phyloP scores from a whole-genome alignment of 2,113 vertebrate genomes.

The Zapus hudsonius region DNA sequence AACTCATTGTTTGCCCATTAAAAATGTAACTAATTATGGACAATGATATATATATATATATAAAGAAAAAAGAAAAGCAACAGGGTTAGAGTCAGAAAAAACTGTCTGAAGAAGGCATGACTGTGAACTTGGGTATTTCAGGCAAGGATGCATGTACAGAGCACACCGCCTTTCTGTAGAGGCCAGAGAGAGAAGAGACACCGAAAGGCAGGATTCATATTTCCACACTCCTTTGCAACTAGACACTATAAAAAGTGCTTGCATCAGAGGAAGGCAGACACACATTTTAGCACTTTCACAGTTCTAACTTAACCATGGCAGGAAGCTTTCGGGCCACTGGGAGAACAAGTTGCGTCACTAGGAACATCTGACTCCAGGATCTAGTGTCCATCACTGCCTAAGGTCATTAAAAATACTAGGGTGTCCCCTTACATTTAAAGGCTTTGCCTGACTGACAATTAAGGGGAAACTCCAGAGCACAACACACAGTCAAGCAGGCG shows the following conservation, averaged over 20 bases:
- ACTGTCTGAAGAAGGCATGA: not conserved
- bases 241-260: constrained; percentile 94
- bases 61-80: not conserved
- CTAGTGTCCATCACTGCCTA: constrained; percentile 90
- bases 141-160: not conserved
- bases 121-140: not conserved
- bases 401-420: constrained; percentile 90
- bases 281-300: constrained; percentile 92
- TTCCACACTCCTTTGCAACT: constrained; percentile 90
- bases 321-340: constrained; percentile 87
- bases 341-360: constrained; percentile 89
- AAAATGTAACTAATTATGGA: too few relatives aligned
- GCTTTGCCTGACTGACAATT: constrained; percentile 85
- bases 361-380: constrained; percentile 90
- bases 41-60: too few relatives aligned
- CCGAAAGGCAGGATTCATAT: constrained; percentile 89
- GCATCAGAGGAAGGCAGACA: constrained; percentile 95
- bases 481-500: constrained; percentile 92
- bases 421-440: constrained; percentile 89
- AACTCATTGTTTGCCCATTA: too few relatives aligned
- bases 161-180: constrained; percentile 75
- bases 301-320: constrained; percentile 88
- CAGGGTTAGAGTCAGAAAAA: not conserved
- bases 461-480: constrained; percentile 85
- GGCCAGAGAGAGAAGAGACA: constrained; percentile 82